These are phyloP conservation scores for Mamestra brassicae DNA, from an alignment of 2,888 invertebrate genomes.

Conservation along the genomic window DNA sequence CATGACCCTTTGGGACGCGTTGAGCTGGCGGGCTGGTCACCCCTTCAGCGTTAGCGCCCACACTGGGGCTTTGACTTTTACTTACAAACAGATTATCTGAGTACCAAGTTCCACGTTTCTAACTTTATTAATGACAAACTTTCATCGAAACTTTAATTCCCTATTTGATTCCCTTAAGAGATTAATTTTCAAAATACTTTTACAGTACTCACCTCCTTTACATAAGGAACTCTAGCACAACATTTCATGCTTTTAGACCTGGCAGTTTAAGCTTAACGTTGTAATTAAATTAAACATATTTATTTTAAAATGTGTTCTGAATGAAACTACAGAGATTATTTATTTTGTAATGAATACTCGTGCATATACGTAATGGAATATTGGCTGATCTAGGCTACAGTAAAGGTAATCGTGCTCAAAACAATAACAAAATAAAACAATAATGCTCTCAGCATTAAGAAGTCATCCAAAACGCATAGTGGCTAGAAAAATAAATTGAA, in stretches of 20 bases:
- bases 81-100: background rate
- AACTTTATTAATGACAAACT: background rate
- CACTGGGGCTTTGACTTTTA: background rate
- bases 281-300: no score
- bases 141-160: background rate
- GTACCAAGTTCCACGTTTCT: background rate
- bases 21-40: no score
- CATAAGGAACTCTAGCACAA: background rate
- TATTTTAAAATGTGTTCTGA: no score
- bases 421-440: no score
- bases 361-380: background rate
- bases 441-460: no score
- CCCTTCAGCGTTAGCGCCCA: no score
- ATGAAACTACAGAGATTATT: background rate
- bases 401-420: background rate
- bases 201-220: no score
- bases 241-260: background rate
- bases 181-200: background rate
- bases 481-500: background rate
- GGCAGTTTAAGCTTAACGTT: no score
- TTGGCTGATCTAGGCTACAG: background rate
- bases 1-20: no score
- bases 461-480: background rate
- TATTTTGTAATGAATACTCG: background rate
- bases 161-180: background rate